Evolutionary conservation across 2,888 invertebrate genomes (phyloP).

Genomic region (Lepidochitona cinerea): DNA sequence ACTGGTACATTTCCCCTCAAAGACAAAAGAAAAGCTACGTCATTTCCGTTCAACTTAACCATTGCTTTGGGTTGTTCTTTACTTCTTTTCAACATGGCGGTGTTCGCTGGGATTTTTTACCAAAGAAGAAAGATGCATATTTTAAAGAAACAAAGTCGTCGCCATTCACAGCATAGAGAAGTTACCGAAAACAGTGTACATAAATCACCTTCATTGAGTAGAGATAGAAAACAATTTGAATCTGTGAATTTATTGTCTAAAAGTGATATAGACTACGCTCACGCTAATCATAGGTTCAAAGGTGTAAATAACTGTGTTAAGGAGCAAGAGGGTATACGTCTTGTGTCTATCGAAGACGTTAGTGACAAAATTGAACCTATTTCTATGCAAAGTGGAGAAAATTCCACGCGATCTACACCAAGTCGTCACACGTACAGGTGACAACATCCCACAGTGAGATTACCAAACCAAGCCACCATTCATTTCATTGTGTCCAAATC

Average conservation of each 20-base stretch:
- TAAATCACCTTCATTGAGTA: neutral
- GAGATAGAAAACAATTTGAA: neutral
- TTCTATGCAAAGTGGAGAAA: neutral
- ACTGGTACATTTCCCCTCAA: neutral
- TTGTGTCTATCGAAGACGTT: neutral
- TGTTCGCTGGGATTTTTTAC: constrained; percentile 95
- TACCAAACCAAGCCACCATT: no score
- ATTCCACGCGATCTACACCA: neutral
- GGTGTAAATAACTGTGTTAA: neutral
- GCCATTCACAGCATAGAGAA: neutral
- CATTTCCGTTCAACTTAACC: constrained; percentile 62
- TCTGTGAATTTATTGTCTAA: neutral
- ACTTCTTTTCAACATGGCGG: constrained; percentile 90
- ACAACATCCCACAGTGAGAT: no score
- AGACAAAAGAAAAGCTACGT: neutral
- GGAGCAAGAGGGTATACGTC: neutral
- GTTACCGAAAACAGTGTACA: neutral
- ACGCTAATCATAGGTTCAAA: neutral
- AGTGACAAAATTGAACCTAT: neutral
- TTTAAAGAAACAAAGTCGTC: neutral
- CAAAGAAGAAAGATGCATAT: constrained; percentile 72
- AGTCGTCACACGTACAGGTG: neutral
- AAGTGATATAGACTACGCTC: neutral
- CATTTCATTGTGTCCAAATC: no score
- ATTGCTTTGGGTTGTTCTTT: constrained; percentile 95